Evolutionary conservation across 2,888 invertebrate genomes (phyloP).

Genomic region (Argyra leucocephala): DNA sequence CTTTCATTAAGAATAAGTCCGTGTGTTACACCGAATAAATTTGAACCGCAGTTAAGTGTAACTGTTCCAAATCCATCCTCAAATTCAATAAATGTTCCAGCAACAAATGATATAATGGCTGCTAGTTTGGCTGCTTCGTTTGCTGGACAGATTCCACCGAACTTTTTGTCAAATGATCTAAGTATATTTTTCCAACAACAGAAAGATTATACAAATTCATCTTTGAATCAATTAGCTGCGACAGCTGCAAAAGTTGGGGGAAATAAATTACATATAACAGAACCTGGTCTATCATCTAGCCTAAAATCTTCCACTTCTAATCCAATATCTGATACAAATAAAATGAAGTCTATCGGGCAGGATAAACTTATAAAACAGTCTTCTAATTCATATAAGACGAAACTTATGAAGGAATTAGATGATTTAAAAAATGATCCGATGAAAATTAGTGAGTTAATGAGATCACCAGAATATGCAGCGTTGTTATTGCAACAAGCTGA

Average conservation of each 20-base stretch:
- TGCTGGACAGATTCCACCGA: constrained; percentile 40
- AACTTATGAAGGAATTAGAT: constrained; percentile 41
- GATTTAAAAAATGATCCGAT: constrained; percentile 42
- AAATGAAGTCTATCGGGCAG: constrained; percentile 26
- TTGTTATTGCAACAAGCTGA: constrained; percentile 42
- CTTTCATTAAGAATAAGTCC: constrained; percentile 39
- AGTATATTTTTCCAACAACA: constrained; percentile 35
- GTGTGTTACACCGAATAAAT: constrained; percentile 40
- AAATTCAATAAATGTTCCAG: constrained; percentile 24
- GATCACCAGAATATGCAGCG: constrained; percentile 43
- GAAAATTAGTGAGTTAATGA: constrained; percentile 42
- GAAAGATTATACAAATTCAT: constrained; percentile 40
- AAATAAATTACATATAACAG: constrained; percentile 21
- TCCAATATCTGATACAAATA: neutral
- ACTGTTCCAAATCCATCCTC: constrained; percentile 18
- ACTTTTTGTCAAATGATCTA: constrained; percentile 39
- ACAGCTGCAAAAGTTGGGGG: constrained; percentile 40
- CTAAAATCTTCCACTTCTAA: constrained; percentile 33
- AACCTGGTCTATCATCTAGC: constrained; percentile 32
- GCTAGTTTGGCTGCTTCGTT: constrained; percentile 39
- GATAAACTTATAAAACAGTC: constrained; percentile 23
- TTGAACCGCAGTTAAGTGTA: constrained; percentile 27
- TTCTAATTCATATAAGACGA: constrained; percentile 40
- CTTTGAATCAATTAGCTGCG: constrained; percentile 39
- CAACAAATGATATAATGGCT: constrained; percentile 40